phyloP scores from a whole-genome alignment of 2,888 invertebrate genomes.

The Azorinus chamasolen region DNA sequence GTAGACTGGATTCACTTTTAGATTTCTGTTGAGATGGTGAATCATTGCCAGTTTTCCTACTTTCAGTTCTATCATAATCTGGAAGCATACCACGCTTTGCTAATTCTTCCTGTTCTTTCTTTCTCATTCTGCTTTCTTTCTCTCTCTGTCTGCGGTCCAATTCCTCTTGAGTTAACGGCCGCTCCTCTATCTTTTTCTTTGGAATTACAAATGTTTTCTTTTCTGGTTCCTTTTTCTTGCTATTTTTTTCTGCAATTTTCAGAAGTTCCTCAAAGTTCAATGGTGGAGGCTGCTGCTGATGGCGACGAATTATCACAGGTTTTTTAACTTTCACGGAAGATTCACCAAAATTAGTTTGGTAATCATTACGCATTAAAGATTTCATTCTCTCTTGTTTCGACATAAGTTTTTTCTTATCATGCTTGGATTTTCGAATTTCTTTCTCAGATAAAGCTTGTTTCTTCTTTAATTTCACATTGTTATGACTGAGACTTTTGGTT shows the following conservation, averaged over 20 bases:
- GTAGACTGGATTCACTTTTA: slow-evolving; percentile 45
- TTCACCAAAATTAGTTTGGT: slow-evolving; percentile 43
- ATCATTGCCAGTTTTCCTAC: slow-evolving; percentile 3
- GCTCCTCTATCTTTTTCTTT: slow-evolving; percentile 55
- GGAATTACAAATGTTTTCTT: slow-evolving; percentile 22
- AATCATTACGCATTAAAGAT: slow-evolving; percentile 47
- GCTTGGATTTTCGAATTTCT: slow-evolving; percentile 13
- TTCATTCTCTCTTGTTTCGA: slow-evolving; percentile 48
- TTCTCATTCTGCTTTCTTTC: slow-evolving; percentile 47
- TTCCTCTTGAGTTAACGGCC: slow-evolving; percentile 78
- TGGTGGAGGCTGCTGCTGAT: slow-evolving; percentile 64
- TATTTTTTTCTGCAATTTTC: slow-evolving; percentile 74
- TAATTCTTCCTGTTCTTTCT: slow-evolving; percentile 26
- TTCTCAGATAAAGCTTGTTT: slow-evolving; percentile 11
- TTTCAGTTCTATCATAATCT: neutral
- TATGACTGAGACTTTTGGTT: slow-evolving; percentile 15
- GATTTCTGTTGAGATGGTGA: slow-evolving; percentile 7
- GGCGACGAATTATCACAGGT: slow-evolving; percentile 34
- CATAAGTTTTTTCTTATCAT: slow-evolving; percentile 18
- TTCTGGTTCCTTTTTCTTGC: slow-evolving; percentile 63
- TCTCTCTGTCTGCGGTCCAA: slow-evolving; percentile 68
- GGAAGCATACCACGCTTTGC: neutral
- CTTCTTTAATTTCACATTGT: neutral
- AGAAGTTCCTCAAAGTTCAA: slow-evolving; percentile 75
- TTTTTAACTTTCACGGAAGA: slow-evolving; percentile 40